Conservation (phyloP, 2,113 vertebrate species). For the Antigone vipio region DNA sequence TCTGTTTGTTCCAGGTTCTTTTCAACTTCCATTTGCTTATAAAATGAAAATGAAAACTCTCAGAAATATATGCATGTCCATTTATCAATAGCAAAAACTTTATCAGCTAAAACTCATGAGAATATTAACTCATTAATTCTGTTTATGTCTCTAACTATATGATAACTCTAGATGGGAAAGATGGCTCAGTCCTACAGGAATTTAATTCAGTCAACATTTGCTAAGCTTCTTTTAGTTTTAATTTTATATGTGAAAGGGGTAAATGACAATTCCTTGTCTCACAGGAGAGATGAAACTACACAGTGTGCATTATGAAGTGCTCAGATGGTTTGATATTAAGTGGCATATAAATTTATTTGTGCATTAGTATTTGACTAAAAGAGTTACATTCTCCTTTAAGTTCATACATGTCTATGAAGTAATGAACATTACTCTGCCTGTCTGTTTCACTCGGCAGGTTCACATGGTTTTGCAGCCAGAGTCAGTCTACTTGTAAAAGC, state of each 20-base stretch:
- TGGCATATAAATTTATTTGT: not conserved
- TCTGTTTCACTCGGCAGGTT: not conserved
- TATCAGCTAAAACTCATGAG: not conserved
- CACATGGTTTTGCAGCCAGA: not conserved
- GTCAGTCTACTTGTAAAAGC: not conserved
- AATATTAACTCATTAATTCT: not conserved
- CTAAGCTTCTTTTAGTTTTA: not conserved
- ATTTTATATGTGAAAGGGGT: not conserved
- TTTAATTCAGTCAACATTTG: not conserved
- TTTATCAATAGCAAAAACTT: not conserved
- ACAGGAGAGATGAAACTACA: not conserved
- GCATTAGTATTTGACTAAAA: not conserved
- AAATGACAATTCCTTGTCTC: not conserved
- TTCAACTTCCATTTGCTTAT: not conserved
- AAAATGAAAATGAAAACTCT: not conserved
- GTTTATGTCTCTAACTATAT: not conserved
- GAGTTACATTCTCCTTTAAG: not conserved
- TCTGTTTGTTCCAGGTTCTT: not conserved
- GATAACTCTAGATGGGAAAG: not conserved
- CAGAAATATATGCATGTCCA: not conserved
- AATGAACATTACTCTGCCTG: not conserved
- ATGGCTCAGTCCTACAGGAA: not conserved
- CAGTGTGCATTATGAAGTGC: not conserved
- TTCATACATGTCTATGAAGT: rapidly evolving
- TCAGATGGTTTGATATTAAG: not conserved